These are phyloP conservation scores for Enteromius afrohamiltoni DNA, from an alignment of 2,797 vertebrate genomes.

Conservation along the genomic window DNA sequence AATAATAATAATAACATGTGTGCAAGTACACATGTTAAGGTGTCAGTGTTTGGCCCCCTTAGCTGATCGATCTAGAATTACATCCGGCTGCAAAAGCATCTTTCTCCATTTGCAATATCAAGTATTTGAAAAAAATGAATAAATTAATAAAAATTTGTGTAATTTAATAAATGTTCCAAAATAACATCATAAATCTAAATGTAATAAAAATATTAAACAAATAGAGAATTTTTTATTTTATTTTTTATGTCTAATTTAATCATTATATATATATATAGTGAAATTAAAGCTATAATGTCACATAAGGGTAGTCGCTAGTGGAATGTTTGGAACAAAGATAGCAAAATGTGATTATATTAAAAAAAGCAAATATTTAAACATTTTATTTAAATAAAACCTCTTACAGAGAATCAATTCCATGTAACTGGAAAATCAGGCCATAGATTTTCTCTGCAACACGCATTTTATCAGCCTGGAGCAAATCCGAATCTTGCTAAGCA, in stretches of 20 bases:
- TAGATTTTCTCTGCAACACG: background rate
- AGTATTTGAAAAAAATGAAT: background rate
- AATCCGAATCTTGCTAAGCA: background rate
- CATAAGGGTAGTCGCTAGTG: background rate
- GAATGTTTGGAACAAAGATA: background rate
- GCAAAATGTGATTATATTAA: too few relatives aligned
- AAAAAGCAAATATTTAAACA: background rate
- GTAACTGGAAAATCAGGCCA: background rate
- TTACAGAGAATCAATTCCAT: background rate
- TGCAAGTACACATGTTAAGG: background rate
- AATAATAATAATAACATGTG: background rate
- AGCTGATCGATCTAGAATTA: background rate
- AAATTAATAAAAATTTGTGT: background rate
- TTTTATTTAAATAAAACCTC: background rate
- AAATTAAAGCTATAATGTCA: background rate
- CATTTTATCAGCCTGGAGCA: background rate
- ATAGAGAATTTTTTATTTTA: background rate
- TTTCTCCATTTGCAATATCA: background rate
- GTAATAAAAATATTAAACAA: background rate
- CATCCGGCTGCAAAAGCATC: background rate
- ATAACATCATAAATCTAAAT: background rate
- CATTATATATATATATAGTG: background rate
- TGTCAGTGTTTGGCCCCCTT: background rate
- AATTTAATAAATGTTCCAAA: background rate
- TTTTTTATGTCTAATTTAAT: too few relatives aligned